phyloP scores from a whole-genome alignment of 2,797 vertebrate species.

The Mycteria americana region DNA sequence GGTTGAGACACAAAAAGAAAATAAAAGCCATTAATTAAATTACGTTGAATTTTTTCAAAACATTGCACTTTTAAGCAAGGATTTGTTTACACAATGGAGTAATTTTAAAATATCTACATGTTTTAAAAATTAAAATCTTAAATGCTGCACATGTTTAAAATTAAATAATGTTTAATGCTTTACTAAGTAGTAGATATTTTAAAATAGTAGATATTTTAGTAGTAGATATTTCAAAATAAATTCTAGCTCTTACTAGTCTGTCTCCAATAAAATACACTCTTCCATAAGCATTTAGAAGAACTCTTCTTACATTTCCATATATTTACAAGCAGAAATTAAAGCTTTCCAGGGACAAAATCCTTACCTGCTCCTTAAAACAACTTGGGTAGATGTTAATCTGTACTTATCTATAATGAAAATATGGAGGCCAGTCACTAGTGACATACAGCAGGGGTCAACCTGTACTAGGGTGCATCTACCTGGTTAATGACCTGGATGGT shows the following conservation, averaged over 20 bases:
- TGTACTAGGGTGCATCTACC: neutral
- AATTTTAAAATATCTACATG: neutral
- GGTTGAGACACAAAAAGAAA: slow-evolving; percentile 14
- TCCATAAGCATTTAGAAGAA: neutral
- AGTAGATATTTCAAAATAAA: neutral
- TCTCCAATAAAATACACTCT: neutral
- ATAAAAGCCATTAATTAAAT: neutral
- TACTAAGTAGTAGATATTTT: neutral
- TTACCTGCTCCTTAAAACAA: neutral
- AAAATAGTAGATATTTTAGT: neutral
- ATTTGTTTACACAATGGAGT: neutral
- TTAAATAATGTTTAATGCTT: neutral
- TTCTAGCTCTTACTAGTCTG: neutral
- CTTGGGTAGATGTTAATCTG: neutral
- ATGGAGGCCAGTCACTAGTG: neutral
- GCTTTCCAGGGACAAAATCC: neutral
- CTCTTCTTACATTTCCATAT: neutral
- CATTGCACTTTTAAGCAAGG: neutral
- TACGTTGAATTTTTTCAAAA: neutral
- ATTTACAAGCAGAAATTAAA: neutral
- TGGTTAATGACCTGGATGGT: no score
- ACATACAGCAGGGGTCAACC: neutral
- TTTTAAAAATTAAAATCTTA: neutral
- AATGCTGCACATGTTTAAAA: neutral
- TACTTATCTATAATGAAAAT: neutral